Evolutionary conservation across 2,888 invertebrate genomes (phyloP), one percentile per base, ranked within the genome.

Genomic region (Tineola bisselliella): DNA sequence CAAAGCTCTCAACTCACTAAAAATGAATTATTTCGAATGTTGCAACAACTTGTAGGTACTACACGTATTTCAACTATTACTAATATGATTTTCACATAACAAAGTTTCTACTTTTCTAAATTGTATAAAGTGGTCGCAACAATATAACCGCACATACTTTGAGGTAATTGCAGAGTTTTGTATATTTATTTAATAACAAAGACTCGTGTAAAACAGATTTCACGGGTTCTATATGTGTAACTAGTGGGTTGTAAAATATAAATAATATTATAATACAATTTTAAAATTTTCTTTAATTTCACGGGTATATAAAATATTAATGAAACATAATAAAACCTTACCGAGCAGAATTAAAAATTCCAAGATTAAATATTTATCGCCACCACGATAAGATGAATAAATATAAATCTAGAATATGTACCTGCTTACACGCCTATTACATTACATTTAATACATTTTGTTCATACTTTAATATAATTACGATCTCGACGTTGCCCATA

Each of bases 231-330:
- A 38, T 38, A 25, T 6, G 4, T 25, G n/a, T n/a, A 31, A 31
- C 31, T 31, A 31, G 31, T 31, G 10, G 10, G 38, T 38, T 6
- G 10, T 38, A 38, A 10, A 38, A 48, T 48, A 17, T 48, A 44
- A 13, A 10, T 10, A 48, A 48, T 48, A 48, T 48, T 48, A 17
- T 48, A 48, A 48, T 48, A 17, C 17, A 48, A 58, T 58, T 15
- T n/a, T 58, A 58, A 58, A n/a, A 58, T 33, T 31, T 58, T 58
- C 58, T 58, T 58, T 76, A 75, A 77, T 77, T 76, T 75, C 76
- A 75, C 73, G 76, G 71, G 63, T 66, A 72, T 71, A 74, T 72
- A 74, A 73, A 74, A 52, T 74, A 77, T 74, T 75, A 75, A 75
- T 77, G 74, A 68, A 64, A 62, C 52, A 62, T 67, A 63, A 69